These are phyloP conservation scores for Endomychus coccineus DNA, from an alignment of 2,888 invertebrate species.

Conservation along the genomic window DNA sequence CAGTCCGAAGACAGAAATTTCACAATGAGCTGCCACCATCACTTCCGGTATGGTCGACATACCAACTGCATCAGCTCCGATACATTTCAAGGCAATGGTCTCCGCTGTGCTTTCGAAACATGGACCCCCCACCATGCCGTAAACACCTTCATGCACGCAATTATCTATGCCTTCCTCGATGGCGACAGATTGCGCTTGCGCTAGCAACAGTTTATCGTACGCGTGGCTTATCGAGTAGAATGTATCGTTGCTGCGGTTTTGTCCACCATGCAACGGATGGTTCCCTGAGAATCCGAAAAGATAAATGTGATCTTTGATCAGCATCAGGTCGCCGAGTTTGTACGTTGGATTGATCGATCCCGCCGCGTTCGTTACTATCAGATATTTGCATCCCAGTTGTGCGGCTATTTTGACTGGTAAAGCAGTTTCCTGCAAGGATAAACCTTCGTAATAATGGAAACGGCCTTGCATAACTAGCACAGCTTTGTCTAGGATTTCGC, in stretches of 20 bases:
- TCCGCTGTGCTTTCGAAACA: slow-evolving; percentile 92
- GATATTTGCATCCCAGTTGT: slow-evolving; percentile 71
- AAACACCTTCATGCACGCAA: slow-evolving; percentile 73
- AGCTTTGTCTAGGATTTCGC: slow-evolving; percentile 63
- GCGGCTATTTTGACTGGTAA: slow-evolving; percentile 92
- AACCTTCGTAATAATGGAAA: slow-evolving; percentile 92
- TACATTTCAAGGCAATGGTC: slow-evolving; percentile 62
- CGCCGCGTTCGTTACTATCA: slow-evolving; percentile 84
- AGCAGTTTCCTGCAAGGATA: slow-evolving; percentile 79
- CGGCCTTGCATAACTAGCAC: slow-evolving; percentile 92
- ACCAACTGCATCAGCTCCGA: slow-evolving; percentile 76
- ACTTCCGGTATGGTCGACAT: slow-evolving; percentile 63
- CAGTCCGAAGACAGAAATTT: slow-evolving; percentile 77
- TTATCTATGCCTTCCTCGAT: slow-evolving; percentile 41
- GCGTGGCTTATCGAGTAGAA: slow-evolving; percentile 83
- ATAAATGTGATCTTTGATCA: slow-evolving; percentile 92
- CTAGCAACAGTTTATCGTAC: slow-evolving; percentile 65
- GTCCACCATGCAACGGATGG: slow-evolving; percentile 83
- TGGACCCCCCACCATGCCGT: slow-evolving; percentile 85
- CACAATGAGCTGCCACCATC: slow-evolving; percentile 84
- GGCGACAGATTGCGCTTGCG: slow-evolving; percentile 47
- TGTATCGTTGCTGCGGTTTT: slow-evolving; percentile 78
- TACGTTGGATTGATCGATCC: slow-evolving; percentile 81
- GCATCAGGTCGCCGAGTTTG: slow-evolving; percentile 88
- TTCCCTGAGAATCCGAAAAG: slow-evolving; percentile 87